phyloP scores from a whole-genome alignment of 2,113 vertebrate genomes.

The Halcyon malimbica region DNA sequence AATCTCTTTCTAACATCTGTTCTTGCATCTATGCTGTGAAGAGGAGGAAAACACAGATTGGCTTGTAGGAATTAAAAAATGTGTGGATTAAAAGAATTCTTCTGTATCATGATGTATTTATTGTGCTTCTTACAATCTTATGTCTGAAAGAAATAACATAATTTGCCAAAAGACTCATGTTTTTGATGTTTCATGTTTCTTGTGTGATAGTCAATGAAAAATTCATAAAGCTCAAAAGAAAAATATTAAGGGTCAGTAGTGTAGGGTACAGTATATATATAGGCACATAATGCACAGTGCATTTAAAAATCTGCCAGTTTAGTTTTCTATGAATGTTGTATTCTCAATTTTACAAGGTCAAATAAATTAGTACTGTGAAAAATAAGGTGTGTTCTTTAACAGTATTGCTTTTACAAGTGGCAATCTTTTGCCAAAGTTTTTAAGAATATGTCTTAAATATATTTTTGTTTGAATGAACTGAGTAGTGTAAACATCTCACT shows the following conservation, averaged over 20 bases:
- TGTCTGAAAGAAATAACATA: background rate
- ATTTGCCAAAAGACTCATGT: background rate
- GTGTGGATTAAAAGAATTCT: background rate
- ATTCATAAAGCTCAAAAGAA: conserved; percentile 1
- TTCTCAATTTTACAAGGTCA: background rate
- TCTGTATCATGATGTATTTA: background rate
- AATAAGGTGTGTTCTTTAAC: background rate
- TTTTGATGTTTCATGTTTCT: background rate
- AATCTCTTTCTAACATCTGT: background rate
- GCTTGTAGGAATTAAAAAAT: background rate
- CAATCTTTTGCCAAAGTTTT: background rate
- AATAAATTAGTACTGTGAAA: conserved; percentile 2
- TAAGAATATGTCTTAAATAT: background rate
- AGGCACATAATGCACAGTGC: background rate
- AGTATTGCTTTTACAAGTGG: background rate
- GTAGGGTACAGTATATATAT: background rate
- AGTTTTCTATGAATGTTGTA: background rate
- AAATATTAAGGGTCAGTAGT: conserved; percentile 25
- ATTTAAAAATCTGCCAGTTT: conserved; percentile 11
- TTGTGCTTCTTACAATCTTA: background rate
- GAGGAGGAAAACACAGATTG: background rate
- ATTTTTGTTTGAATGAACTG: background rate
- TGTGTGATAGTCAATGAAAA: background rate
- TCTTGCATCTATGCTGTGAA: background rate
- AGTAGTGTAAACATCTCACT: background rate